These are phyloP conservation scores for Sesamia inferens DNA, from an alignment of 2,888 invertebrate species.

Conservation along the genomic window DNA sequence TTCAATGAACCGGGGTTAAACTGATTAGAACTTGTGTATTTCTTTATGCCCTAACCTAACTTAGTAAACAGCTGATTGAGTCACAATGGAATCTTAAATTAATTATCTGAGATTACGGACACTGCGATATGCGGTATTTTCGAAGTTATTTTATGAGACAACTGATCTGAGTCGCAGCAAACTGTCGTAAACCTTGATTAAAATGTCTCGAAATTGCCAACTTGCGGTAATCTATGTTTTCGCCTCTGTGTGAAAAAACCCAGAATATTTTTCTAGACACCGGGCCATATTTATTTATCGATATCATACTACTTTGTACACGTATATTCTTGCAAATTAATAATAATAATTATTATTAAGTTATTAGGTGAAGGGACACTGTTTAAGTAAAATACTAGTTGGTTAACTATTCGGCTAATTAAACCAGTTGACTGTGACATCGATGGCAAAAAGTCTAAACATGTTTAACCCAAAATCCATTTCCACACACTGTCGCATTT, in stretches of 20 bases:
- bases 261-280: too few species aligned
- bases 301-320: too few species aligned
- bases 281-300: too few species aligned
- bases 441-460: too few species aligned
- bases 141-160: neutral
- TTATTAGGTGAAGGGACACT: too few species aligned
- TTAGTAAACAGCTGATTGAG: neutral
- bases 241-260: neutral
- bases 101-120: neutral
- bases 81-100: neutral
- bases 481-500: neutral
- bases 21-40: too few species aligned
- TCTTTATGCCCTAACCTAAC: too few species aligned
- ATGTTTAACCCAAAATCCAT: neutral
- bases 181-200: slow-evolving; percentile 15
- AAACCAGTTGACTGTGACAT: neutral
- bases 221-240: neutral
- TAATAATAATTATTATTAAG: too few species aligned
- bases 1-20: too few species aligned
- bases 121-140: neutral
- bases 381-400: too few species aligned
- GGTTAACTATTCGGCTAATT: too few species aligned
- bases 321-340: too few species aligned
- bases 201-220: neutral
- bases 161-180: neutral